Conservation (phyloP, 2,888 invertebrate genomes). For the Dendrolimus pini region DNA sequence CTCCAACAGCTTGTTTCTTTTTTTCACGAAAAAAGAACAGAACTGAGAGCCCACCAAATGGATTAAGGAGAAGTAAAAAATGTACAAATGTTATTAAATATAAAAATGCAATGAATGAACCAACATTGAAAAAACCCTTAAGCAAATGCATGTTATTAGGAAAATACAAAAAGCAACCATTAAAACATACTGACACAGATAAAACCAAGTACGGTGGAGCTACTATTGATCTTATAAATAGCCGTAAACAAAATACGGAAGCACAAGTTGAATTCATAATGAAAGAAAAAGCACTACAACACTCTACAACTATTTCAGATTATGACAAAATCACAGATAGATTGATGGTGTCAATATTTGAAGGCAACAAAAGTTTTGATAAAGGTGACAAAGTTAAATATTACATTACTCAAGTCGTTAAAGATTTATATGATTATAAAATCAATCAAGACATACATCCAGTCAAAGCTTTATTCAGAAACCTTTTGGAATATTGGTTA, state of each 20-base stretch:
- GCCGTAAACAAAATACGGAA: conserved; percentile 18
- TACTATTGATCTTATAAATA: conserved; percentile 14
- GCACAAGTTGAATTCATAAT: conserved; percentile 25
- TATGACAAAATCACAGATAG: conserved; percentile 45
- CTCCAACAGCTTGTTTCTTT: conserved; percentile 34
- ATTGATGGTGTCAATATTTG: conserved; percentile 39
- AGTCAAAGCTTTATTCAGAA: conserved; percentile 45
- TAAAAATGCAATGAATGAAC: conserved; percentile 42
- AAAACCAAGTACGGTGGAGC: conserved; percentile 10
- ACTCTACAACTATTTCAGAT: conserved; percentile 28
- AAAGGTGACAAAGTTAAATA: conserved; percentile 20
- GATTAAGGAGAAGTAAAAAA: conserved; percentile 49
- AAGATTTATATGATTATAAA: conserved; percentile 44
- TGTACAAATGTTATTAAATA: conserved; percentile 59
- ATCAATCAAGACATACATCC: conserved; percentile 33
- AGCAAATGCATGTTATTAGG: conserved; percentile 44
- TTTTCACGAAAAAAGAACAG: conserved; percentile 27
- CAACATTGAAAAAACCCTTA: conserved; percentile 36
- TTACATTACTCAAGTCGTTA: conserved; percentile 42
- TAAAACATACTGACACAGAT: conserved; percentile 12
- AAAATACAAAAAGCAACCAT: conserved; percentile 24
- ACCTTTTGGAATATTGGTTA: conserved; percentile 54
- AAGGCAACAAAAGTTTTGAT: conserved; percentile 19
- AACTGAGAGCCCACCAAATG: conserved; percentile 8
- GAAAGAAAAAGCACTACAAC: conserved; percentile 29